Conservation (phyloP, 1,140 invertebrate species). For the Phthorimaea operculella region DNA sequence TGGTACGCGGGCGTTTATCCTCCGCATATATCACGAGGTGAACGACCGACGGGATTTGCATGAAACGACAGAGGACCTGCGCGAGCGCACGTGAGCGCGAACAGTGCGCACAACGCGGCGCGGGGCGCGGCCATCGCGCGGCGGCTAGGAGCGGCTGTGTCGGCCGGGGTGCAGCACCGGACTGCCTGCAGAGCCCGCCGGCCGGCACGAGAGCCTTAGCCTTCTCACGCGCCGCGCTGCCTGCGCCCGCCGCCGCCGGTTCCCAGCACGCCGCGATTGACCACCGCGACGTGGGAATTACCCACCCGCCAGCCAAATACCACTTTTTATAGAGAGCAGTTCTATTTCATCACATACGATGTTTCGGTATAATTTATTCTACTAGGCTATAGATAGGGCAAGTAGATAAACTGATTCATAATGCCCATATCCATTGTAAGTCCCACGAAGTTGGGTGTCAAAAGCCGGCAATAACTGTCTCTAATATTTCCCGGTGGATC, state of each 20-base stretch:
- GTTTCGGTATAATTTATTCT: no score
- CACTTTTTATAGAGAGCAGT: no score
- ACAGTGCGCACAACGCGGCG: conserved; percentile 23
- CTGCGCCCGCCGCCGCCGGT: background rate
- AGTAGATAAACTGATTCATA: no score
- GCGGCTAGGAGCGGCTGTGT: conserved; percentile 15
- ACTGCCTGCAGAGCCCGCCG: conserved; percentile 16
- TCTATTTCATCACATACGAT: no score
- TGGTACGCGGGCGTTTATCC: conserved; percentile 19
- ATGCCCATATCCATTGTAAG: no score
- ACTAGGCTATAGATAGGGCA: no score
- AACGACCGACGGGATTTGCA: conserved; percentile 40
- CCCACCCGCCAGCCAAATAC: background rate
- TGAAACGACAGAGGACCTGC: conserved; percentile 34
- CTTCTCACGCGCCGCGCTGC: background rate
- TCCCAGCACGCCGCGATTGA: background rate
- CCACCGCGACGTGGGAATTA: background rate
- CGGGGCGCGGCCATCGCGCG: conserved; percentile 13
- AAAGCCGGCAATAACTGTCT: no score
- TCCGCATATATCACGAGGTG: conserved; percentile 46
- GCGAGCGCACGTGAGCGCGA: conserved; percentile 22
- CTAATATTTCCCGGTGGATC: no score
- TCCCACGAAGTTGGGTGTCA: no score
- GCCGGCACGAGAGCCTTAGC: background rate
- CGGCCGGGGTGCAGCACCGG: conserved; percentile 21